Evolutionary conservation across 2,797 vertebrate genomes (phyloP), one percentile per base, ranked within the genome.

Genomic region (Staurois parvus): DNA sequence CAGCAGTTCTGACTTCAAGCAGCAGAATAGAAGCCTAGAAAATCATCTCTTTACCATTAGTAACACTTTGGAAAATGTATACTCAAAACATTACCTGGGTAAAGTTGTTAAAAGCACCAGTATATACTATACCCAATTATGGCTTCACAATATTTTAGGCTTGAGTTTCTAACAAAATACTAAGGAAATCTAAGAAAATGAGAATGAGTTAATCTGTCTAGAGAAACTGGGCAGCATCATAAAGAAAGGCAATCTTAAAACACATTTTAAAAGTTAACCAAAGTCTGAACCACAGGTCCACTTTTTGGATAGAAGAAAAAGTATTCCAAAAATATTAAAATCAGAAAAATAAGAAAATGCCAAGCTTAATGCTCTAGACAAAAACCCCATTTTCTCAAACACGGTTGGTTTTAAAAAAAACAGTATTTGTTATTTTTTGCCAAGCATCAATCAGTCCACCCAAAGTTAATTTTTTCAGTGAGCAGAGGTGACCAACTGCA

Each of bases 21-120:
- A 97, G 98, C 97, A 99, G 98, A 99, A 99, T 98, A 99, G 97
- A 97, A 99, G 98, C 98, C 98, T 99, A 99, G 98, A 99, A 99
- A 99, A 99, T 99, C 96, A 96, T 97, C 97, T 99, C 97, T 99
- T 99, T 99, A 98, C 98, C 98, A 99, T 99, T 99, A 99, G 98
- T 99, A 99, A 99, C 98, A 99, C 98, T 99, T 99, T 99, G 97
- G 97, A 99, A 99, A 99, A 97, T 97, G 97, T 97, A 96, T 97
- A 97, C 96, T 97, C 96, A 99, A 97, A 99, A 97, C 96, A 99
- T 98, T 98, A 99, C 97, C 98, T 97, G 97, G 97, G 96, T 96
- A 94, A 95, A 97, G 92, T 89, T 93, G 93, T 91, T 93, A 94
- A 92, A 93, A 66, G 64, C 93, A 93, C 92, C 78, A 68, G 48